phyloP scores from a whole-genome alignment of 2,888 invertebrate species.

The Drosophila colorata region DNA sequence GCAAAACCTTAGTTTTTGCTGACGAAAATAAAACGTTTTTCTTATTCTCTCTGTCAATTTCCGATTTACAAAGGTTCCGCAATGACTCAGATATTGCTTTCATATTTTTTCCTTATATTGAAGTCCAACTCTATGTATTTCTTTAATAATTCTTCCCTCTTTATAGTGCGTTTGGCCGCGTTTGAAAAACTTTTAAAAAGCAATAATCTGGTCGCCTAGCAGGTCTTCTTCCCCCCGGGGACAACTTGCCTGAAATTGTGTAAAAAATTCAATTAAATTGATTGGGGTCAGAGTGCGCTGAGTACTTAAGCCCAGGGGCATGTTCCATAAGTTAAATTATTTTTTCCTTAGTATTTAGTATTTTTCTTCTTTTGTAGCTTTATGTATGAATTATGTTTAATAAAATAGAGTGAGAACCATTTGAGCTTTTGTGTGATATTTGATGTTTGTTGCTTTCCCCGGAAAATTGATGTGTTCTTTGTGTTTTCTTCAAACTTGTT shows the following conservation, averaged over 20 bases:
- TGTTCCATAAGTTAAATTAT: conserved; percentile 48
- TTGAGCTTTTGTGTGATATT: conserved; percentile 18
- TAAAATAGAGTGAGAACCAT: conserved; percentile 21
- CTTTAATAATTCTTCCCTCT: background rate
- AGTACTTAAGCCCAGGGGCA: conserved; percentile 22
- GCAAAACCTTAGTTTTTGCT: no score
- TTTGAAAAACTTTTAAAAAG: conserved; percentile 17
- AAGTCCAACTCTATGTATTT: background rate
- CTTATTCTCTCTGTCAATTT: no score
- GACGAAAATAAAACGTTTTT: no score
- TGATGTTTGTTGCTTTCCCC: background rate
- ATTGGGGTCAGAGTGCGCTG: conserved; percentile 48
- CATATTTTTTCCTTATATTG: background rate
- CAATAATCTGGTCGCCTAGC: conserved; percentile 16
- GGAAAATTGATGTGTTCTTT: conserved; percentile 8
- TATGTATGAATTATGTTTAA: conserved; percentile 13
- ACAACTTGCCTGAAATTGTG: conserved; percentile 27
- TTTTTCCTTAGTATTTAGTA: conserved; percentile 16
- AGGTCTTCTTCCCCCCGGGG: background rate
- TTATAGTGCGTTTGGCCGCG: background rate
- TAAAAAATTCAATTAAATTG: conserved; percentile 62
- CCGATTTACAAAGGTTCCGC: no score
- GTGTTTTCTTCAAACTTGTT: conserved; percentile 20
- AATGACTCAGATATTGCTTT: no score
- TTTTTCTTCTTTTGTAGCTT: background rate